Base-by-base conservation (phyloP, 2,888 invertebrate genomes). In the Pachycephus smyrnensis region DNA sequence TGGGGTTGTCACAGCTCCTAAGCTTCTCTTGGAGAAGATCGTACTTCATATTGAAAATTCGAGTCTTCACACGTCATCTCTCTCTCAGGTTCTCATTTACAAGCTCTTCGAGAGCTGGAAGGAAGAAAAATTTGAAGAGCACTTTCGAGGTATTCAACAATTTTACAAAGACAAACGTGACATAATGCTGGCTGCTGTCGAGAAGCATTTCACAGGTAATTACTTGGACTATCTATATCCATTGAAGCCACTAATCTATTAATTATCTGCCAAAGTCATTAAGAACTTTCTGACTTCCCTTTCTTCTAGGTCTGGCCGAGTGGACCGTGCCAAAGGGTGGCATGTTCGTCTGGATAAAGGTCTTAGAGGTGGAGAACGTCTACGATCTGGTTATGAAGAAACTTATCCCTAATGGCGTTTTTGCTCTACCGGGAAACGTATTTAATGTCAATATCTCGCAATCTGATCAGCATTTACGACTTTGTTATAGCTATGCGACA, bases 321-420 rank as follows among this genome's bases (percentile, higher is more conserved):
- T 96, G 95, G 95, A 88, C 91, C 0, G 90, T 92, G n/a, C 96
- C 97, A 0, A 88, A 92, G 3, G 96, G 95, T 12, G 97, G 97
- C 0, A 94, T 97, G 93, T 97, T 96, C 91, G 92, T 96, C 55
- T 97, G 97, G 97, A 88, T 96, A 69, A 94, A 94, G 85, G 93
- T 96, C 0, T 91, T 91, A 2, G 94, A 93, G 0, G 92, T 96
- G 0, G 92, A 93, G 1, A 95, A 96, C 88, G 95, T 95, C 4
- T 94, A 94, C 86, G 93, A 95, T 76, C 93, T 96, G 93, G 94
- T 96, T 30, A 93, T 93, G 90, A 92, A 94, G 30, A 94, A 94
- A 76, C 96, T 95, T 0, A 89, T 95, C 71, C 92, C 94, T 76
- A 94, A 94, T 75, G 94, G 95, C 11, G 92, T 96, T 32, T 94